Evolutionary conservation across 2,797 vertebrate species (phyloP).

Genomic region (Enteromius anoplus): DNA sequence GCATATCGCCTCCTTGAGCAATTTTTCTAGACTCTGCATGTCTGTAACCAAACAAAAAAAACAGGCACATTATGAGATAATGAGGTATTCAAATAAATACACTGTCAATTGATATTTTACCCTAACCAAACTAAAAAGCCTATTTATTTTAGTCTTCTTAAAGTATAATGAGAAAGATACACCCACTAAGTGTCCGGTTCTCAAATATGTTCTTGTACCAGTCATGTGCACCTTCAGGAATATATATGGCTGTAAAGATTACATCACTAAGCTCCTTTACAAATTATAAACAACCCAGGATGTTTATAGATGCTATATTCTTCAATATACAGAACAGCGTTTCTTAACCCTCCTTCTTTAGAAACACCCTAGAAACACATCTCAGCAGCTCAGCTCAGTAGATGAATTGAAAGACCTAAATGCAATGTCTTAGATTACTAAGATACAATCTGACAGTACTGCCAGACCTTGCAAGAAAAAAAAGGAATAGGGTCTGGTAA

Average conservation of each 20-base stretch:
- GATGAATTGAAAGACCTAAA: neutral
- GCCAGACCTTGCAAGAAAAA: neutral
- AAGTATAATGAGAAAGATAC: neutral
- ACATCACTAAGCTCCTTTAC: neutral
- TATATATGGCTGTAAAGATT: neutral
- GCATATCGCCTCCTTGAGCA: conserved; percentile 79
- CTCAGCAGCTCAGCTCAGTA: neutral
- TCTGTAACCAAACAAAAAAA: conserved; percentile 39
- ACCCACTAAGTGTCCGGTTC: neutral
- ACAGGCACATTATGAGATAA: neutral
- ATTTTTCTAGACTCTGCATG: conserved; percentile 74
- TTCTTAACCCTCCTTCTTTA: neutral
- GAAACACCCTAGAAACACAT: neutral
- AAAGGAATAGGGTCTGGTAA: neutral
- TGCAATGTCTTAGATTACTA: neutral
- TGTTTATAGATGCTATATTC: neutral
- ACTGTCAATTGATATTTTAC: neutral
- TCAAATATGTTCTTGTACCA: neutral
- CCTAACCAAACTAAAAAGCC: neutral
- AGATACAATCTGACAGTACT: neutral
- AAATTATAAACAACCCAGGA: neutral
- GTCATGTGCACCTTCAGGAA: neutral
- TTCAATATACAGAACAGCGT: neutral
- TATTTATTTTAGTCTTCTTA: neutral
- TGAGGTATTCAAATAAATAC: neutral